Percentiles rank a stretch among this genome's conserved stretches.
phyloP scores from a whole-genome alignment of 2,113 vertebrate species.

The Dascyllus trimaculatus region DNA sequence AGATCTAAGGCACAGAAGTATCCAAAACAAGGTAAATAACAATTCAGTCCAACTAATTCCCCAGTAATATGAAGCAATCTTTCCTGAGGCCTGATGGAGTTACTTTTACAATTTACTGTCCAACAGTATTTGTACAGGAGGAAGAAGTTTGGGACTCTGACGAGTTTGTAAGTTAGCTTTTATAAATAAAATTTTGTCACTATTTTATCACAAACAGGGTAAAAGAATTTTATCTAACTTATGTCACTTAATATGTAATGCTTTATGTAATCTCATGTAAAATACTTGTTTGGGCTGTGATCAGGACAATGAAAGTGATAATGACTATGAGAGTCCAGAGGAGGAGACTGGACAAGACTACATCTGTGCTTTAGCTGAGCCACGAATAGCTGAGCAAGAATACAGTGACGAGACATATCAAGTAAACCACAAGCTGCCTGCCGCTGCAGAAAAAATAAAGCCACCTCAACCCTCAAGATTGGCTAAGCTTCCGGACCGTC shows the following conservation, averaged over 20 bases:
- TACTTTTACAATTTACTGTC: neutral
- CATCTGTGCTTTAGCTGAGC: neutral
- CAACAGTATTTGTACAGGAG: slow-evolving; percentile 17
- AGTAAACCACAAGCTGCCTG: neutral
- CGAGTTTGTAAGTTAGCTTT: slow-evolving; percentile 57
- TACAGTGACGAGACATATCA: neutral
- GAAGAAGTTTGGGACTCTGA: slow-evolving; percentile 28
- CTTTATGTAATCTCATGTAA: neutral
- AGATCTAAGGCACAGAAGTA: slow-evolving; percentile 25
- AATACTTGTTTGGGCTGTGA: neutral
- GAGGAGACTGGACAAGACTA: neutral
- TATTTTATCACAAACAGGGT: too few relatives aligned
- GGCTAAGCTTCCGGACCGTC: neutral
- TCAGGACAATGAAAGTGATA: slow-evolving; percentile 45
- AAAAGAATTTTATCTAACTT: neutral
- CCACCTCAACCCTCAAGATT: neutral
- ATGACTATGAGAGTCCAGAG: slow-evolving; percentile 14
- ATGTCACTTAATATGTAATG: neutral
- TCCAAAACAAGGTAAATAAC: slow-evolving; percentile 36
- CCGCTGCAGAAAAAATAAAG: neutral
- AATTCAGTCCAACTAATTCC: neutral
- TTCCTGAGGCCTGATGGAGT: neutral
- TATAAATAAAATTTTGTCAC: neutral
- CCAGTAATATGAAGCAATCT: neutral
- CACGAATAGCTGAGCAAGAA: neutral